Base-by-base conservation (phyloP, 2,888 invertebrate genomes). In the Drosophila planitibia region DNA sequence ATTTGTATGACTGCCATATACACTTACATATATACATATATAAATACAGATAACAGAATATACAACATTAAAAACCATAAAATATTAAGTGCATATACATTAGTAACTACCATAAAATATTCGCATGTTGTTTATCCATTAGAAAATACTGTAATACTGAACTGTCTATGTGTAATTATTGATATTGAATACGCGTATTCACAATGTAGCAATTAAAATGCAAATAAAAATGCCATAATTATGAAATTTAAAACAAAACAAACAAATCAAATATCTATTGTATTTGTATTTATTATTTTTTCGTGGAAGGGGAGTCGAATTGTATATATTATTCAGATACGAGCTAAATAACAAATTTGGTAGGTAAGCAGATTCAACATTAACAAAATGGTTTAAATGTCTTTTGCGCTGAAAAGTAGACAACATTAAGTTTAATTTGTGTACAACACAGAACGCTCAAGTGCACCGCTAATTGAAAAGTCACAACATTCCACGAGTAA, bases 161-260 rank as follows among this genome's bases (percentile, higher is more conserved):
- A 75, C 64, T 89, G 84, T 85, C 89, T 85, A 89, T 85, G 89
- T 87, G 84, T 90, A 88, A 86, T 89, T 86, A 86, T 85, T 86
- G 90, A 90, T 86, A 86, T 86, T 85, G 74, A 85, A 88, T 80
- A 77, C 44, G 65, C 84, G 65, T 85, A 90, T 85, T 81, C 85
- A 89, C 81, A 89, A 89, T 86, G 85, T 86, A 89, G 85, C 83
- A 89, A 85, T 88, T 80, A 78, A 82, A 82, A 76, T 72, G 80
- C 84, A 88, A 85, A 82, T 79, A 89, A 85, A 47, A 58, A 89
- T 87, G 91, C 91, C 89, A 91, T 91, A 91, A 91, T 88, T 91
- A 91, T 89, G 88, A 85, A 89, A 77, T 79, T 81, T 77, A 81
- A 80, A 84, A 51, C 63, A 73, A 64, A 68, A 64, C 51, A 74